Base-by-base conservation (phyloP, 2,888 invertebrate species). In the Tachina lurida region DNA sequence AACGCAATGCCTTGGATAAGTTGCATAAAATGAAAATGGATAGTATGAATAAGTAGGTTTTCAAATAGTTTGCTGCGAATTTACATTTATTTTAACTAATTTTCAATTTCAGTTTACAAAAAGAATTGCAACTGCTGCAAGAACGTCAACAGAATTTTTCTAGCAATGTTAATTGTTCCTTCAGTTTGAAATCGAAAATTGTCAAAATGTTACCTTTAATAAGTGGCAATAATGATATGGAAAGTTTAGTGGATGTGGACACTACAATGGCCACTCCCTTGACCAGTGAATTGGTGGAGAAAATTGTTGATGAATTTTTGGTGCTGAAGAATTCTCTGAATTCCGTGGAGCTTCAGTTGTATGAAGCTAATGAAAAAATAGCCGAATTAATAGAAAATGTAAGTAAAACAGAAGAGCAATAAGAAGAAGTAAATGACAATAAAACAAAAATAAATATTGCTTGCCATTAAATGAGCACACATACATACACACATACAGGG, bases 351-450 rank as follows among this genome's bases (percentile, higher is more conserved):
- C 87, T 93, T 52, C 93, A 93, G 84, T 87, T 93, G 45, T 93
- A 93, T 82, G 93, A 93, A 86, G 93, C 93, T 17, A 93, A 93
- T 84, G 93, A 93, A 86, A 93, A 93, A 89, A 93, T 92, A 77
- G 89, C 93, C 0, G 93, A 93, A 83, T 88, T 93, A 1, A 87
- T 93, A 74, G 93, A 93, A 87, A 92, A 92, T 85, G 93, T 93
- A 88, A 90, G 89, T 83, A 47, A 19, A 5, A 71, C 39, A 3
- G 10, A 17, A 19, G 19, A 1, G n/a, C 5, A 31, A 31, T 31
- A 31, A 31, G 31, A 31, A 31, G 1, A 31, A 31, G 31, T 31
- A 13, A 19, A 41, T 15, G n/a, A 47, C 15, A 58, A 58, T 19
- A 49, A 60, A 17, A 52, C 15, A 19, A 17, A 2, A 39, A 63